Conservation (phyloP, 2,113 vertebrate species). For the Ptyas mucosa region DNA sequence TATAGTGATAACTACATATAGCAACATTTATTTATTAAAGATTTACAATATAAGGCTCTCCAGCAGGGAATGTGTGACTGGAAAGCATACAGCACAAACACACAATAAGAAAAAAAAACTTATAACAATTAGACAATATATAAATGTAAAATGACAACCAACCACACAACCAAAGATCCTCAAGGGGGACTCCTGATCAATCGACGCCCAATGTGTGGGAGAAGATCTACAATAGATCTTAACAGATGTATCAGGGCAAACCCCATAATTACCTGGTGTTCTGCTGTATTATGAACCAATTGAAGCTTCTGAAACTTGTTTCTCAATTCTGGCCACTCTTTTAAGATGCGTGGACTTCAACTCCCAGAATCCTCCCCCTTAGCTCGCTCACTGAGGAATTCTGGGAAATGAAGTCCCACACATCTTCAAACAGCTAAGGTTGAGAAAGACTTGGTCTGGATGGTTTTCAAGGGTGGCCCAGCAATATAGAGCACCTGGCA, state of each 20-base stretch:
- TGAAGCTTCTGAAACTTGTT: neutral
- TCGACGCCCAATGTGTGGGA: neutral
- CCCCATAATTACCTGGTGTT: neutral
- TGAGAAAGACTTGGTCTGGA: neutral
- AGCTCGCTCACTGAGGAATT: neutral
- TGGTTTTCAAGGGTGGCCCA: neutral
- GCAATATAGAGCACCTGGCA: neutral
- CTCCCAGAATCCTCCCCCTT: neutral
- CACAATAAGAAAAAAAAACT: neutral
- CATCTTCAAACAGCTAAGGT: neutral
- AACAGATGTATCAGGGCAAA: neutral
- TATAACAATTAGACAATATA: neutral
- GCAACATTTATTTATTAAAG: neutral
- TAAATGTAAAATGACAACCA: neutral
- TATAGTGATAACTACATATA: neutral
- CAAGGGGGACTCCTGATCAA: neutral
- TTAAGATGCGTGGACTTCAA: neutral
- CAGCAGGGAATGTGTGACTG: neutral
- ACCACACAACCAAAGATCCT: neutral
- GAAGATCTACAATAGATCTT: neutral
- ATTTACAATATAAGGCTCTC: neutral
- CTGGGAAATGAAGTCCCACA: neutral
- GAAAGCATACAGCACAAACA: neutral
- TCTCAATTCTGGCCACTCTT: neutral
- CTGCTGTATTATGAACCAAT: neutral